Evolutionary conservation across 2,797 vertebrate species (phyloP), one percentile per base, ranked within the genome.

Genomic region (Epinephelus awoara): DNA sequence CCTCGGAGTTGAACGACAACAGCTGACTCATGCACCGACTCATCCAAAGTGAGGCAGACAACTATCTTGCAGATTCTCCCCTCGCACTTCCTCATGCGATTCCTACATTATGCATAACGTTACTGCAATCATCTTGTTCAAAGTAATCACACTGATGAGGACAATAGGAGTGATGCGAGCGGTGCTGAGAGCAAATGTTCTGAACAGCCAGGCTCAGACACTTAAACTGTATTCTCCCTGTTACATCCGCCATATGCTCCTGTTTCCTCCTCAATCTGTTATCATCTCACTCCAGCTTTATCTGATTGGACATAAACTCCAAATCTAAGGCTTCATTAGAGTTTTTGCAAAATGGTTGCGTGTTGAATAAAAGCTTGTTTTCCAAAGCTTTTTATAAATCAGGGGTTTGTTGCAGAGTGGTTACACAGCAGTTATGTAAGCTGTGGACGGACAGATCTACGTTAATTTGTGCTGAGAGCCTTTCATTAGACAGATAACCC

Each of bases 21-120:
- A 80, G 89, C 93, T 86, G 90, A 92, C 67, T 93, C 90, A 85
- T 76, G 83, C 75, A 6, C 52, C 17, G 6, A 54, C 82, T 85
- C 80, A 46, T 77, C 71, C 78, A 63, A 59, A 85, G 73, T 15
- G 50, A 86, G 79, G 58, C 12, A 76, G 72, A 78, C 56, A 27
- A 70, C 72, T 17, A 46, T 64, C 71, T 25, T 47, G 49, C 64
- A 68, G 73, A 68, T 74, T 38, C 63, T 34, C 40, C 54, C 52
- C 72, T 67, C 40, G 23, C 21, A 23, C 44, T 65, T 77, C 42
- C 72, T 55, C 51, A 5, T 61, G 58, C 10, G 4, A 49, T 68
- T 85, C 34, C 5, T 76, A 57, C 78, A 82, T 84, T 74, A 72
- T 59, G 83, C 75, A 80, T 56, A 58, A 67, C 6, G 29, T 69